These are phyloP conservation scores for Takifugu bimaculatus DNA, from an alignment of 2,113 vertebrate genomes.

Conservation along the genomic window DNA sequence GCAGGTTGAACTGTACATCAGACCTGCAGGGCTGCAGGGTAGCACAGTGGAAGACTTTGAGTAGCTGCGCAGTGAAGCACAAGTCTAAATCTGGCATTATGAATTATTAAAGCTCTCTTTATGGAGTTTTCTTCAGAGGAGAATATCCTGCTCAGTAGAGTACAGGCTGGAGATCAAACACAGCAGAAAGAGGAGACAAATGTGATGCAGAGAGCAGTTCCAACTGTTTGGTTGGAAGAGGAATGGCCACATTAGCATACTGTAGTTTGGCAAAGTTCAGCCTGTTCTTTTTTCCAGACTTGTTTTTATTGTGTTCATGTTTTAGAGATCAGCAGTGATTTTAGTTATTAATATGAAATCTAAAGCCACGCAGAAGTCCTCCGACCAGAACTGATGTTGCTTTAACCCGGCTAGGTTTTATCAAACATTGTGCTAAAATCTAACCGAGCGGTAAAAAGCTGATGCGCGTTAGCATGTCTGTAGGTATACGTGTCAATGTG, in stretches of 20 bases:
- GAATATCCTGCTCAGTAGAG: slow-evolving; percentile 64
- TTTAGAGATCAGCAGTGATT: too few species aligned
- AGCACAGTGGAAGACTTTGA: slow-evolving; percentile 64
- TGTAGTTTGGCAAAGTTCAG: too few species aligned
- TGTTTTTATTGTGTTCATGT: too few species aligned
- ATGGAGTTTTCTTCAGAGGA: slow-evolving; percentile 67
- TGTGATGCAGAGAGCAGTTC: slow-evolving; percentile 57
- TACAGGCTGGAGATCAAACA: slow-evolving; percentile 68
- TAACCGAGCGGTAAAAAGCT: too few species aligned
- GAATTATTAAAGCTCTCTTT: slow-evolving; percentile 77
- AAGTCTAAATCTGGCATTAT: slow-evolving; percentile 73
- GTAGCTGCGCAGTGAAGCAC: slow-evolving; percentile 64
- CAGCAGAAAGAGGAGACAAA: slow-evolving; percentile 50
- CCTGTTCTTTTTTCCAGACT: too few species aligned
- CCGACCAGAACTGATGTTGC: too few species aligned
- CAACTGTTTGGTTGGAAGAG: slow-evolving; percentile 42
- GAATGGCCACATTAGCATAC: slow-evolving; percentile 31
- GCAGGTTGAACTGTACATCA: slow-evolving; percentile 53
- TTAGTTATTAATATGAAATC: too few species aligned
- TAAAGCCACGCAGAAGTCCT: too few species aligned
- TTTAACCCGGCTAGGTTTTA: too few species aligned
- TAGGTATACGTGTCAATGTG: too few species aligned
- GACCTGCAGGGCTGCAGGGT: slow-evolving; percentile 53
- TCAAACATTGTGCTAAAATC: too few species aligned
- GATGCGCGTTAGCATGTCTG: too few species aligned